Evolutionary conservation across 1,140 invertebrate species (phyloP).

Genomic region (Mya arenaria): DNA sequence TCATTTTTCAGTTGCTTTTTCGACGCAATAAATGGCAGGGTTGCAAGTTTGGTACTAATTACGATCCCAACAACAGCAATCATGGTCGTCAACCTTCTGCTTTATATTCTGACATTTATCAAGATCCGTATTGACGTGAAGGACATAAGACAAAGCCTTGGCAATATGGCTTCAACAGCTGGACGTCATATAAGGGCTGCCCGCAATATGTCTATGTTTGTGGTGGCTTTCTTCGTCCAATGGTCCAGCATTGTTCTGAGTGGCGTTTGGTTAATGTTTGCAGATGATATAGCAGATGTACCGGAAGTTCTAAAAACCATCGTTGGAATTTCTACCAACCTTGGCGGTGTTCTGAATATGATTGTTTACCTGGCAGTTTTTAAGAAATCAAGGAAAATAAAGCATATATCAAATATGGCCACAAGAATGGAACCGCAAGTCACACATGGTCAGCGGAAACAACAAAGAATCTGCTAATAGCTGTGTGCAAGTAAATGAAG

Average conservation of each 20-base stretch:
- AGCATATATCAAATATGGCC: too few species aligned
- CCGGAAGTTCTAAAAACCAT: conserved; percentile 53
- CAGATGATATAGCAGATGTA: conserved; percentile 40
- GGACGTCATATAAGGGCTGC: conserved; percentile 49
- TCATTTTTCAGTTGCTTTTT: conserved; percentile 61
- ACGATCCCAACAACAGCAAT: conserved; percentile 54
- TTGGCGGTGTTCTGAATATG: conserved; percentile 57
- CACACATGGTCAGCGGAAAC: too few species aligned
- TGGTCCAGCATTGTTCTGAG: conserved; percentile 59
- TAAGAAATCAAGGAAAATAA: too few species aligned
- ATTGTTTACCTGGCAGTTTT: too few species aligned
- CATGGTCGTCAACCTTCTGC: conserved; percentile 51
- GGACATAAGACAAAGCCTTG: conserved; percentile 16
- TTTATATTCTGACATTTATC: conserved; percentile 58
- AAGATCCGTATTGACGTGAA: conserved; percentile 1
- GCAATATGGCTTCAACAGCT: neutral
- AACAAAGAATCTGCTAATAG: too few species aligned
- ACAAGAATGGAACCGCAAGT: too few species aligned
- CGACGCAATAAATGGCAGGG: conserved; percentile 58
- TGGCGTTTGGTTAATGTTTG: conserved; percentile 52
- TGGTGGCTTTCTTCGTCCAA: conserved; percentile 60
- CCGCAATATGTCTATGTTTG: conserved; percentile 59
- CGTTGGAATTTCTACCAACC: conserved; percentile 59
- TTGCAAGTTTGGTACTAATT: conserved; percentile 54
- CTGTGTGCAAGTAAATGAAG: too few species aligned